A percentile compares a stretch with the other conserved stretches of the same genome.
These are phyloP conservation scores for Pseudochromis fuscus DNA, from an alignment of 2,797 vertebrate species.

Conservation along the genomic window DNA sequence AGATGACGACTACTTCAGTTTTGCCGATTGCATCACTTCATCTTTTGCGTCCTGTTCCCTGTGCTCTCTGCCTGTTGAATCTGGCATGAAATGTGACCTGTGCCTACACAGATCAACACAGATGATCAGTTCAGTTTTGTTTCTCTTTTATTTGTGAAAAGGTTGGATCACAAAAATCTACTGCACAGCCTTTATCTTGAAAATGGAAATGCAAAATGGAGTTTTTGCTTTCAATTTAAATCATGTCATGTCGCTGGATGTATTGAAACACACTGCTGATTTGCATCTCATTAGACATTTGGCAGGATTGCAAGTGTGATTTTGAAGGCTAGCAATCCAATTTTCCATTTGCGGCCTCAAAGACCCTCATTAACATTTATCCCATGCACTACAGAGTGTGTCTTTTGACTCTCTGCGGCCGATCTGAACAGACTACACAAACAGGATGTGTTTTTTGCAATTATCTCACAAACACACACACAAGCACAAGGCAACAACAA, in stretches of 20 bases:
- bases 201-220: conserved; percentile 9
- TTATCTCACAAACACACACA: conserved; percentile 8
- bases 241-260: conserved; percentile 10
- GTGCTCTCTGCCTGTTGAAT: conserved; percentile 4
- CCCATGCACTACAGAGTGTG: neutral
- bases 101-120: neutral
- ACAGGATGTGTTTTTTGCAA: neutral
- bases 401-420: conserved; percentile 11
- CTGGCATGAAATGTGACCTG: neutral
- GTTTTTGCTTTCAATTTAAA: conserved; percentile 14
- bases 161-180: neutral
- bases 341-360: conserved; percentile 24
- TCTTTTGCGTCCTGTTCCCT: conserved; percentile 6
- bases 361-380: conserved; percentile 17
- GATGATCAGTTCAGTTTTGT: conserved; percentile 1
- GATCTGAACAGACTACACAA: conserved; percentile 17
- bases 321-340: conserved; percentile 18
- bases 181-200: conserved; percentile 1
- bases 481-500: neutral
- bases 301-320: conserved; percentile 8
- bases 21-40: neutral
- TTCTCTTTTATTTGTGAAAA: conserved; percentile 3
- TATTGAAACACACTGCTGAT: neutral
- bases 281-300: conserved; percentile 26
- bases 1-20: too few species aligned